A percentile compares a stretch with the other conserved stretches of the same genome.
phyloP scores from a whole-genome alignment of 2,888 invertebrate species.

The Drosophila atripex region DNA sequence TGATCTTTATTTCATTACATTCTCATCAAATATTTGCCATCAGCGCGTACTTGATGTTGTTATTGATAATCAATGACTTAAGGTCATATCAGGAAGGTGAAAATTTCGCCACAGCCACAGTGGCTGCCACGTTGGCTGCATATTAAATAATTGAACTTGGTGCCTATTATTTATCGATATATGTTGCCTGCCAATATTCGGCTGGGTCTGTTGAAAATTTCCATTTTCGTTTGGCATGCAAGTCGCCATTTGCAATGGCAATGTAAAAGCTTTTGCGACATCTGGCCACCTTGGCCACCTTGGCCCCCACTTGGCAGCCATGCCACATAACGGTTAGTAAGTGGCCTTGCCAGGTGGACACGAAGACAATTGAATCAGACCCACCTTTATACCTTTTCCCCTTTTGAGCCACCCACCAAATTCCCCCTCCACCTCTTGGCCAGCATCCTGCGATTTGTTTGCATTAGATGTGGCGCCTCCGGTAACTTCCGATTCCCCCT shows the following conservation, averaged over 20 bases:
- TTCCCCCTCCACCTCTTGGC: not conserved
- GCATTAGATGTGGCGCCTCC: conserved; percentile 28
- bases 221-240: conserved; percentile 50
- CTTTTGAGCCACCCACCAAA: not conserved
- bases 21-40: conserved; percentile 6
- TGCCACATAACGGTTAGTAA: conserved; percentile 51
- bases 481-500: conserved; percentile 20
- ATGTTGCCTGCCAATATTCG: conserved; percentile 47
- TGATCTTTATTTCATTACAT: conserved; percentile 9
- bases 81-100: conserved; percentile 45
- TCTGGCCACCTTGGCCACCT: conserved; percentile 54
- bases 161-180: conserved; percentile 28
- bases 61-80: conserved; percentile 32
- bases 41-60: conserved; percentile 16
- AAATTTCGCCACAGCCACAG: conserved; percentile 35
- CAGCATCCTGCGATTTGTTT: conserved; percentile 32
- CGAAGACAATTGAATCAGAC: conserved; percentile 27
- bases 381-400: not conserved
- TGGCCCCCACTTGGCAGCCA: conserved; percentile 39
- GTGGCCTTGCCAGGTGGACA: conserved; percentile 34
- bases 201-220: conserved; percentile 2
- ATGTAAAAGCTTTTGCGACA: conserved; percentile 48
- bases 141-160: conserved; percentile 53
- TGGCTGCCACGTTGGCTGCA: conserved; percentile 46
- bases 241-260: conserved; percentile 43